These are phyloP conservation scores for Propithecus deckenii DNA, from an alignment of 2,797 vertebrate genomes.

Conservation along the genomic window DNA sequence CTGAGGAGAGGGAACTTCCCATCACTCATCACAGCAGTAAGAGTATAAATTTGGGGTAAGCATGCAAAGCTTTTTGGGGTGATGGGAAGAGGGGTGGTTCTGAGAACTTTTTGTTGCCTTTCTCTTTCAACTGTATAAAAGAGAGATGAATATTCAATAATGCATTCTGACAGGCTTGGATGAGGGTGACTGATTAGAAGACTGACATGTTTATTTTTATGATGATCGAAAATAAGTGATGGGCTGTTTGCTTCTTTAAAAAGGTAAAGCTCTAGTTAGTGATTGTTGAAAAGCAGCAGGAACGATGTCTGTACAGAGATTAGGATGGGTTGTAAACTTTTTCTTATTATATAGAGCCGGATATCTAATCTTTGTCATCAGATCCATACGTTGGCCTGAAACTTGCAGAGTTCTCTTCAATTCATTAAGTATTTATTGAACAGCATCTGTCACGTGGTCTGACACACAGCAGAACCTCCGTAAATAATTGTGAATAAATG, in stretches of 20 bases:
- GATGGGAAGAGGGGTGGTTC: not conserved
- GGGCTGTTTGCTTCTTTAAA: conserved; percentile 23
- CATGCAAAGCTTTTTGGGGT: not conserved
- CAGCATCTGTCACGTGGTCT: not conserved
- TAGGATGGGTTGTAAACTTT: not conserved
- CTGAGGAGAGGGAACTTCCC: not conserved
- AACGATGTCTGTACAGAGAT: not conserved
- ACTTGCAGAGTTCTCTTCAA: not conserved
- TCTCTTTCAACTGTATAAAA: not conserved
- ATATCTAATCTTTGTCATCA: not conserved
- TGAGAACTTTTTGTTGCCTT: not conserved
- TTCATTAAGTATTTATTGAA: not conserved
- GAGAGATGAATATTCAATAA: not conserved
- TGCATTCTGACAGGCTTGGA: not conserved
- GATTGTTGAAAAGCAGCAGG: not conserved
- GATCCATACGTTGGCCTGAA: not conserved
- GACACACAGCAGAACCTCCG: not conserved
- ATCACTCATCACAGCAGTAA: not conserved
- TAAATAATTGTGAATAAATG: not conserved
- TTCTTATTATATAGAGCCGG: not conserved
- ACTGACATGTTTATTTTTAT: conserved; percentile 48
- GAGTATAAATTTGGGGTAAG: not conserved
- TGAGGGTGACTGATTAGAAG: conserved; percentile 9
- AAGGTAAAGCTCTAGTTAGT: not conserved
- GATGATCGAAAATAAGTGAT: conserved; percentile 44